Evolutionary conservation across 2,113 vertebrate species (phyloP).

Genomic region (Xiphophorus maculatus): DNA sequence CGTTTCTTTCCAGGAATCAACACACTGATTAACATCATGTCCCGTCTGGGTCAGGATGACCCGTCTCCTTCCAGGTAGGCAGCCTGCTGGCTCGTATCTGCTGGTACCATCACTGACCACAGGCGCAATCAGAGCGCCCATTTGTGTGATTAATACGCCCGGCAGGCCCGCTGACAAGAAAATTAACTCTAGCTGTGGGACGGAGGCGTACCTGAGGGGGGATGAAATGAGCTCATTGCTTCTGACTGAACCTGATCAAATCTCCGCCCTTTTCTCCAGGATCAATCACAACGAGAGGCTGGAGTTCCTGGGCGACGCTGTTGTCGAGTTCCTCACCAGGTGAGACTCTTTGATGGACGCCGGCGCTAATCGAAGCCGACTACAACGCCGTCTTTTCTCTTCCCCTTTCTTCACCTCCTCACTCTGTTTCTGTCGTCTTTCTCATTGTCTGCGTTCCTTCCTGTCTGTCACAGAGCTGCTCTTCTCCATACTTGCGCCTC

Average conservation of each 20-base stretch:
- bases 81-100: slow-evolving; percentile 49
- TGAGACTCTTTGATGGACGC: slow-evolving; percentile 75
- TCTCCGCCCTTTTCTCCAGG: slow-evolving; percentile 69
- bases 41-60: slow-evolving; percentile 98
- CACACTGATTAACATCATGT: slow-evolving; percentile 99
- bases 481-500: slow-evolving; percentile 26
- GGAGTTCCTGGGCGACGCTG: slow-evolving; percentile 98
- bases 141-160: slow-evolving; percentile 63
- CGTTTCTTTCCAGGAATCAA: slow-evolving; percentile 88
- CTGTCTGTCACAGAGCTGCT: slow-evolving; percentile 38
- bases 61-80: slow-evolving; percentile 95
- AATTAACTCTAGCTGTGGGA: slow-evolving; percentile 68
- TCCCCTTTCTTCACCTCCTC: not conserved
- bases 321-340: slow-evolving; percentile 99
- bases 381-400: slow-evolving; percentile 23
- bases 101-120: slow-evolving; percentile 49
- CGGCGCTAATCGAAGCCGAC: slow-evolving; percentile 61
- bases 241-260: slow-evolving; percentile 41
- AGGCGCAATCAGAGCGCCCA: slow-evolving; percentile 58
- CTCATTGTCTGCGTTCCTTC: slow-evolving; percentile 38
- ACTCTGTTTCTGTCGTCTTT: slow-evolving; percentile 20
- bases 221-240: slow-evolving; percentile 56
- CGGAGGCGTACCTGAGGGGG: slow-evolving; percentile 44
- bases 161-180: slow-evolving; percentile 68
- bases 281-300: slow-evolving; percentile 98